Evolutionary conservation across 23 tunicate genomes (phyloP).

Genomic region (Ciona savignyi): DNA sequence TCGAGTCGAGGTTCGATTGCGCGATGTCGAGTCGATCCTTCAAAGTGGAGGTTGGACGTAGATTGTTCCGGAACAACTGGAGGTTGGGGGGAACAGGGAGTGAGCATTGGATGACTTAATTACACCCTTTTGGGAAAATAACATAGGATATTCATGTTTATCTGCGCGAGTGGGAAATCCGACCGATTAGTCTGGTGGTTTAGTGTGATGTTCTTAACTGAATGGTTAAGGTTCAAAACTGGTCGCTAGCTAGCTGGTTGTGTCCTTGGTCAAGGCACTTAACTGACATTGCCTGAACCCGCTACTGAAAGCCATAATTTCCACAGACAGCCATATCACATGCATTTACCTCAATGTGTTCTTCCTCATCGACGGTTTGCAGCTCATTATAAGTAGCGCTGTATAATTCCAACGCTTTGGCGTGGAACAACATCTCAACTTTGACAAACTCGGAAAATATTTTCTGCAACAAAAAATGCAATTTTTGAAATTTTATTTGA

Average conservation of each 20-base stretch:
- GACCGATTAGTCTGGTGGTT: no score
- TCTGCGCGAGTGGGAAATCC: no score
- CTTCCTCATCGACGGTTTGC: constrained; percentile 54
- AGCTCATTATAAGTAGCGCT: constrained; percentile 42
- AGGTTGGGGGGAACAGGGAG: no score
- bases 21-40: constrained; percentile 53
- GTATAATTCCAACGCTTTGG: constrained; percentile 79
- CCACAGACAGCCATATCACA: no score
- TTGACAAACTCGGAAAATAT: constrained; percentile 72
- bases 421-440: constrained; percentile 88
- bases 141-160: no score
- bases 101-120: no score
- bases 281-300: not conserved
- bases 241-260: no score
- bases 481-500: no score
- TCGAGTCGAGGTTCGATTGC: constrained; percentile 13
- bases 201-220: no score
- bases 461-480: constrained; percentile 38
- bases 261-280: no score
- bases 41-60: constrained; percentile 49
- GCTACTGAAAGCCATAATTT: not conserved
- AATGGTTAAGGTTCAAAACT: no score
- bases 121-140: no score
- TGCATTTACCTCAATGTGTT: constrained; percentile 73
- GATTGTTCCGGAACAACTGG: constrained; percentile 66